Percentiles rank a stretch among this genome's conserved stretches.
phyloP scores from a whole-genome alignment of 1,140 invertebrate genomes.

The Atta texana region DNA sequence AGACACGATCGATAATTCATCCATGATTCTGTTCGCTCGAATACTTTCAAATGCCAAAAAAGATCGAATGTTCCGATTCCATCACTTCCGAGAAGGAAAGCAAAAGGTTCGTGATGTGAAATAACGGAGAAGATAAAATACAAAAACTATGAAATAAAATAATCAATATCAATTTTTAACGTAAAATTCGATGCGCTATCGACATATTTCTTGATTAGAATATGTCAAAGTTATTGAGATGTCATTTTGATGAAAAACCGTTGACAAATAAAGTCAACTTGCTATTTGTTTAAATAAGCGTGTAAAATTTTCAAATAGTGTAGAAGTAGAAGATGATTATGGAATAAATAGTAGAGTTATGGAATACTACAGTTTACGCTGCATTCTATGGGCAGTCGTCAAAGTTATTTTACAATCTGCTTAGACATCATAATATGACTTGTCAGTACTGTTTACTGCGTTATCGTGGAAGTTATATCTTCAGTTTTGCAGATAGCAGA shows the following conservation, averaged over 20 bases:
- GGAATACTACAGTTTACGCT: too few species aligned
- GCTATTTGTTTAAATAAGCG: not conserved
- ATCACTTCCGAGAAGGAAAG: not conserved
- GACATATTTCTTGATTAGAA: not conserved
- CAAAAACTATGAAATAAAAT: not conserved
- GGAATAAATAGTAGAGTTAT: too few species aligned
- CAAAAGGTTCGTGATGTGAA: not conserved
- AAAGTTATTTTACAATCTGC: too few species aligned
- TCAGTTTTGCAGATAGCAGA: too few species aligned
- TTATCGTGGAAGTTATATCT: too few species aligned
- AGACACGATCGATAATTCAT: conserved; percentile 18
- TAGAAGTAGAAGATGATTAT: not conserved
- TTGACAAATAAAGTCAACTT: too few species aligned
- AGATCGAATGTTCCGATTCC: not conserved
- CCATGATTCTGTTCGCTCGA: not conserved
- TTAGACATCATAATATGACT: too few species aligned
- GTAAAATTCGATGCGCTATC: not conserved
- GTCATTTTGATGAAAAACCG: too few species aligned
- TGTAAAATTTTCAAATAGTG: not conserved
- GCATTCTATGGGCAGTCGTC: too few species aligned
- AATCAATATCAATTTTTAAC: not conserved
- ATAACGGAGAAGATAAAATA: not conserved
- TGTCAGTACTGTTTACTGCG: too few species aligned
- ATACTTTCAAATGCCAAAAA: not conserved
- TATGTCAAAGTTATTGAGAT: too few species aligned